Base-by-base conservation (phyloP, 2,113 vertebrate species). In the Sceloporus undulatus region DNA sequence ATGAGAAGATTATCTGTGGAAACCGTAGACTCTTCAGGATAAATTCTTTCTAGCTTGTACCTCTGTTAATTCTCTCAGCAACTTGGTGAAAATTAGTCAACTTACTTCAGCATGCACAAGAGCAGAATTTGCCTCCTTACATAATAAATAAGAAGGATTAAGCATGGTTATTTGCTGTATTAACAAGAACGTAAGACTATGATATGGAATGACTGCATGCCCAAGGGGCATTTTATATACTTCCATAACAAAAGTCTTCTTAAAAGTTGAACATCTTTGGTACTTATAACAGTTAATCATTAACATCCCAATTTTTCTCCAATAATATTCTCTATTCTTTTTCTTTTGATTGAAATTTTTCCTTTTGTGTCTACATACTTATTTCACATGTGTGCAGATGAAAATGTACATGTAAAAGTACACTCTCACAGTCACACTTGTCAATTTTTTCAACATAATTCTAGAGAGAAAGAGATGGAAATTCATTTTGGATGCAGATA, bases 401-500 rank as follows among this genome's bases (percentile, higher is more conserved):
- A 21, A 27, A 11, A 25, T n/a, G 38, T 65, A 71, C 14, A n/a
- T 38, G 40, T 19, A 19, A 18, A 68, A 23, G 14, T 29, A 52
- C 8, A 56, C 52, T 54, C 16, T 54, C 11, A 54, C 3, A 62
- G 0, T 1, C 3, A 40, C 48, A 65, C 59, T 66, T 29, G 54
- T 77, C 87, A 86, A 79, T 11, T 85, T 84, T 76, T 11, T 42
- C 59, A 5, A 18, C 25, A 40, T 81, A 54, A 19, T 19, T 89
- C 40, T 65, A 34, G 70, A 80, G 25, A 21, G n/a, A 42, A 89
- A 48, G 74, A 52, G 11, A 81, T 74, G 11, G 75, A 27, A 82
- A 74, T 68, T 91, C 8, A 1, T 89, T 82, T 84, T 75, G 89
- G 74, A 78, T 87, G 90, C 81, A 80, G 87, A 81, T 88, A 65